phyloP scores from a whole-genome alignment of 2,888 invertebrate genomes.

The Embidobia sp. region DNA sequence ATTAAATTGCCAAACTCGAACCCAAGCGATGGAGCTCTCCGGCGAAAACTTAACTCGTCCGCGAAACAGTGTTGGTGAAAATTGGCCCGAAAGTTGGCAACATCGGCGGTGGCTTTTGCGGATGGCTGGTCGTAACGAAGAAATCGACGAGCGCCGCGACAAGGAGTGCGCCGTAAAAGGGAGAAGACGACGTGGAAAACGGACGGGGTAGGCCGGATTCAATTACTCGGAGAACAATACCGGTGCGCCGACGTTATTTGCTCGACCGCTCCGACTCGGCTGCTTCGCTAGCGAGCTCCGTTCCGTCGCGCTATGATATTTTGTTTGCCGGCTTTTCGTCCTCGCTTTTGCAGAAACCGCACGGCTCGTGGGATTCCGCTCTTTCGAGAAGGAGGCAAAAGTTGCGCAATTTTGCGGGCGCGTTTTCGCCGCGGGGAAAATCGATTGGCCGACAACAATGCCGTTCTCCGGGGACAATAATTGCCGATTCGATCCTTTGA shows the following conservation, averaged over 20 bases:
- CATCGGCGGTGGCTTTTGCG: constrained; percentile 44
- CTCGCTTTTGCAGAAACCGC: neutral
- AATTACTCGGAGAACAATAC: constrained; percentile 81
- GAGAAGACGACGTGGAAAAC: constrained; percentile 58
- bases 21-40: neutral
- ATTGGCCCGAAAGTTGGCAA: constrained; percentile 48
- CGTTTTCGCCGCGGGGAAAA: constrained; percentile 8
- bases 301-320: constrained; percentile 73
- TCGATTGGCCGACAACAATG: no score
- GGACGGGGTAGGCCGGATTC: constrained; percentile 74
- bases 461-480: constrained; percentile 54
- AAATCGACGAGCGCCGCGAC: constrained; percentile 61
- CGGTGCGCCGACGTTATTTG: constrained; percentile 79
- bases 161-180: constrained; percentile 68
- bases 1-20: constrained; percentile 33
- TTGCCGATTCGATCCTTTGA: constrained; percentile 57
- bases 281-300: no score
- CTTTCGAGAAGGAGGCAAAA: constrained; percentile 7
- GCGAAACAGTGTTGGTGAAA: constrained; percentile 29
- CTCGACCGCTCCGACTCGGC: constrained; percentile 76
- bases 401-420: constrained; percentile 38
- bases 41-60: constrained; percentile 16
- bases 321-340: constrained; percentile 74
- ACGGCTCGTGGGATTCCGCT: no score
- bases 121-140: constrained; percentile 41